phyloP scores from a whole-genome alignment of 2,888 invertebrate genomes.

The Thalpophila matura region DNA sequence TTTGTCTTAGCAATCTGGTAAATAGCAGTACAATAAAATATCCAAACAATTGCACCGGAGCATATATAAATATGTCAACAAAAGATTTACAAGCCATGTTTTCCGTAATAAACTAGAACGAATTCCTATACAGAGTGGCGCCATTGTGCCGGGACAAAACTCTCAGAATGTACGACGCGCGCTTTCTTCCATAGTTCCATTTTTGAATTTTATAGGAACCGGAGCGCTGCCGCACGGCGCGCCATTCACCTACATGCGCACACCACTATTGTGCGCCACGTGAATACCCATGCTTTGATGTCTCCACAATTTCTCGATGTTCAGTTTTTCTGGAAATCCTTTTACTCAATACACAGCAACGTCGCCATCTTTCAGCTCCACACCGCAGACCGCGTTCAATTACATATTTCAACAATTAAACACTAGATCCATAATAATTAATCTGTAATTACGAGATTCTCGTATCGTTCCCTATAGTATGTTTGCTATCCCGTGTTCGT shows the following conservation, averaged over 20 bases:
- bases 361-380: slow-evolving; percentile 15
- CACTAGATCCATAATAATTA: slow-evolving; percentile 80
- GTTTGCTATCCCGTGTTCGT: slow-evolving; percentile 71
- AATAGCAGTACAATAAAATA: slow-evolving; percentile 57
- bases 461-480: slow-evolving; percentile 70
- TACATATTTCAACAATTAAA: slow-evolving; percentile 73
- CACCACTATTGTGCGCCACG: slow-evolving; percentile 67
- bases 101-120: slow-evolving; percentile 71
- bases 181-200: slow-evolving; percentile 74
- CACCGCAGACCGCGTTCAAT: slow-evolving; percentile 66
- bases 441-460: slow-evolving; percentile 79
- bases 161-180: slow-evolving; percentile 69
- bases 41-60: slow-evolving; percentile 52
- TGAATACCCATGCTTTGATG: slow-evolving; percentile 70
- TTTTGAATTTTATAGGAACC: slow-evolving; percentile 75
- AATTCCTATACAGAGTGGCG: slow-evolving; percentile 67
- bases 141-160: slow-evolving; percentile 71
- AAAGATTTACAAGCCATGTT: slow-evolving; percentile 60
- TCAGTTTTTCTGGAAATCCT: slow-evolving; percentile 46
- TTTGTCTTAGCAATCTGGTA: slow-evolving; percentile 37
- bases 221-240: slow-evolving; percentile 58
- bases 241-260: slow-evolving; percentile 65
- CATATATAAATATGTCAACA: slow-evolving; percentile 60
- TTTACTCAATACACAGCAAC: slow-evolving; percentile 31
- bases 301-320: slow-evolving; percentile 65